Base-by-base conservation (phyloP, 2,888 invertebrate species). In the Reticulitermes lucifugus region DNA sequence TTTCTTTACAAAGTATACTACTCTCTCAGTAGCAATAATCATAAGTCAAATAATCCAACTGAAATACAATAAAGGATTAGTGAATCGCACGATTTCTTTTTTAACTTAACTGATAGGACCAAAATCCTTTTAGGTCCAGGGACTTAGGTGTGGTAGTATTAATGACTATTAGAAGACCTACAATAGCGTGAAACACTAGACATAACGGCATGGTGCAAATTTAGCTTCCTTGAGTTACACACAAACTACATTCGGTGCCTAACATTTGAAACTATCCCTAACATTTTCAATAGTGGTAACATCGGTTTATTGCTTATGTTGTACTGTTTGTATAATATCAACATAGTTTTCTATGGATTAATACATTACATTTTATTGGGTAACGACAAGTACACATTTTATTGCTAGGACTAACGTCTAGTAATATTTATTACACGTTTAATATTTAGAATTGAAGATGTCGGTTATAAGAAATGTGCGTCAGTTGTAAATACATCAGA, bases 301-400 rank as follows among this genome's bases (percentile, higher is more conserved):
- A 10, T 25, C n/a, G 41, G 35, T 46, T 77, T 77, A 77, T 77
- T 77, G 77, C 77, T 77, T 46, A 10, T 9, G n/a, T 77, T 77
- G 77, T 77, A 77, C 77, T 77, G 73, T 41, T 21, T 73, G 25
- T 60, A 60, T 60, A 65, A 3, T 65, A 25, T 65, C 10, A 2
- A 25, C 65, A 65, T 25, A 9, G n/a, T 9, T 65, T n/a, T n/a
- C 65, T n/a, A 7, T n/a, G 25, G n/a, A 9, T n/a, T n/a, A 25
- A 10, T 65, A 65, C 12, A 65, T 14, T n/a, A 9, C 7, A 65
- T 1, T n/a, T n/a, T 25, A 6, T 2, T 55, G 14, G 5, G 14
- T 65, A 65, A 12, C 12, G 46, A 46, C 12, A 46, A 46, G 25
- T 65, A 65, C 25, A 25, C 25, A 65, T n/a, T 25, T 65, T 14